Conservation (phyloP, 2,888 invertebrate genomes). For the Drosophila glabriapex region DNA sequence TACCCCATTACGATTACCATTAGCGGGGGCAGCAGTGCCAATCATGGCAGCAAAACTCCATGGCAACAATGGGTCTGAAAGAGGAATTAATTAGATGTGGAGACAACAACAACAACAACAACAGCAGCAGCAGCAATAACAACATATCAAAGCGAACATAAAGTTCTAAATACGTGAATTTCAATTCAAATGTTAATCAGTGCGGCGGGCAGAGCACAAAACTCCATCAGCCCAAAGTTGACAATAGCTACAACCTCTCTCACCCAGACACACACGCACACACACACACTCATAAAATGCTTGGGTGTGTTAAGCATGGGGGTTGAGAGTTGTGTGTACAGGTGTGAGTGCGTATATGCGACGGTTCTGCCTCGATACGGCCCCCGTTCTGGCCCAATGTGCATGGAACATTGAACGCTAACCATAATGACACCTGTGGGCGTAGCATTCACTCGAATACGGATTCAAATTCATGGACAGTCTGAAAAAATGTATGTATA, state of each 20-base stretch:
- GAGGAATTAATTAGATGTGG: constrained; percentile 83
- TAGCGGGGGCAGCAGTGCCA: constrained; percentile 60
- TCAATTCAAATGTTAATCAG: constrained; percentile 81
- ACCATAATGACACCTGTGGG: constrained; percentile 75
- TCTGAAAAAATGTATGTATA: constrained; percentile 22
- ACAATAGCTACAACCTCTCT: constrained; percentile 58
- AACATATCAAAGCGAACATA: constrained; percentile 28
- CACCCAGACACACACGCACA: constrained; percentile 24
- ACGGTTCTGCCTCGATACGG: constrained; percentile 59
- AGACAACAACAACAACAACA: constrained; percentile 71
- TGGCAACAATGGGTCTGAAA: constrained; percentile 66
- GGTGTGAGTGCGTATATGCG: constrained; percentile 64
- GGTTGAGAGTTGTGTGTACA: constrained; percentile 28
- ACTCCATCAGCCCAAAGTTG: constrained; percentile 61
- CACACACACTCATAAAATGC: constrained; percentile 21
- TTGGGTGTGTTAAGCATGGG: constrained; percentile 61
- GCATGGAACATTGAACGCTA: constrained; percentile 63
- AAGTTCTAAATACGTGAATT: constrained; percentile 63
- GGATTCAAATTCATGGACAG: constrained; percentile 67
- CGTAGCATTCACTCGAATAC: constrained; percentile 47
- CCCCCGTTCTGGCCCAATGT: constrained; percentile 75
- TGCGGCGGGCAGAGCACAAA: constrained; percentile 58
- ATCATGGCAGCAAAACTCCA: constrained; percentile 64
- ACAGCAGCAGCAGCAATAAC: constrained; percentile 43
- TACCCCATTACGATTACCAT: constrained; percentile 71